These are phyloP conservation scores for Blastobasis adustella DNA, from an alignment of 2,888 invertebrate genomes.

Conservation along the genomic window DNA sequence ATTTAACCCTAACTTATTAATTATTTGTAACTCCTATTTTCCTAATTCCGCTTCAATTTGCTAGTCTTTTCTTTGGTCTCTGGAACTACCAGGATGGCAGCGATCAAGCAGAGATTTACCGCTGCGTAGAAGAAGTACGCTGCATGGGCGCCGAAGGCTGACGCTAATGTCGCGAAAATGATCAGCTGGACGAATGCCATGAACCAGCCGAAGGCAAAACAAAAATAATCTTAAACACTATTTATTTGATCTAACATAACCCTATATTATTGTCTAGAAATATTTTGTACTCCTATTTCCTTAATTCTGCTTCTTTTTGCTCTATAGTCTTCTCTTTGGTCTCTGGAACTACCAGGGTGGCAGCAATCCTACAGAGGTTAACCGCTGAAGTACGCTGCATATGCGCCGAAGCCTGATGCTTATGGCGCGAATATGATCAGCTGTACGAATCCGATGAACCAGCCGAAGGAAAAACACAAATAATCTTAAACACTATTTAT, in stretches of 20 bases:
- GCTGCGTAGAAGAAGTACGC: slow-evolving; percentile 45
- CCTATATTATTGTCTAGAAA: neutral
- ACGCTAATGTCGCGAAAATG: slow-evolving; percentile 23
- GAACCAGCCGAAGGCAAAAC: slow-evolving; percentile 47
- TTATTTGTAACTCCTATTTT: neutral
- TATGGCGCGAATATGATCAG: slow-evolving; percentile 23
- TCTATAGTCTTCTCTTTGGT: slow-evolving; percentile 53
- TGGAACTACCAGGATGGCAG: slow-evolving; percentile 38
- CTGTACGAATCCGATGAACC: slow-evolving; percentile 39
- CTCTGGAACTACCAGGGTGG: slow-evolving; percentile 45
- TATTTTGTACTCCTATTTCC: neutral
- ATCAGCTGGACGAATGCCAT: slow-evolving; percentile 31
- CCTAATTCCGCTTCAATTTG: slow-evolving; percentile 30
- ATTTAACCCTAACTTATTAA: neutral
- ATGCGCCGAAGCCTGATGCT: slow-evolving; percentile 25
- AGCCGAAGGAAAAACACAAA: slow-evolving; percentile 36
- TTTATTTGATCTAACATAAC: neutral
- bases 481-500: neutral
- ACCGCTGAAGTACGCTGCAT: slow-evolving; percentile 41
- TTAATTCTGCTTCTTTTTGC: slow-evolving; percentile 30
- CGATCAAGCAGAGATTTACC: slow-evolving; percentile 35
- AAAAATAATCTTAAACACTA: neutral
- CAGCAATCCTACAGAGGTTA: slow-evolving; percentile 35
- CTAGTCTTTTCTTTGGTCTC: slow-evolving; percentile 55
- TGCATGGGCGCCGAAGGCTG: slow-evolving; percentile 29